Base-by-base conservation (phyloP, 2,113 vertebrate genomes). In the Phylloscopus trochiloides region DNA sequence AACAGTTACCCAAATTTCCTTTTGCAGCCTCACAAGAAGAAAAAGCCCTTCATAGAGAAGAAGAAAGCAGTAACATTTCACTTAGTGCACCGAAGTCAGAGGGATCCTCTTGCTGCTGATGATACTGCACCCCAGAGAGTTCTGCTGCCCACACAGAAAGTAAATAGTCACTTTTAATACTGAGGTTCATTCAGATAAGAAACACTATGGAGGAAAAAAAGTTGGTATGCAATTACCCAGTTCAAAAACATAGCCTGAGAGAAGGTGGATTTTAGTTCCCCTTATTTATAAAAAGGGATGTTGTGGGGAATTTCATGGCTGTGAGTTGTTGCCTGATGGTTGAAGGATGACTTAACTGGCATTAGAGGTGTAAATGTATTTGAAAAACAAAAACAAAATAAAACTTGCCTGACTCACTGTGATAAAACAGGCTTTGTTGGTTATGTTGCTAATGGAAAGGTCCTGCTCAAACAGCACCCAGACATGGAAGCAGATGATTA, bases 21-120 rank as follows among this genome's bases (percentile, higher is more conserved):
- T 90, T 94, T 97, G 9, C 97, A 99, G 99, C 99, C 99, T 95
- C 99, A 99, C 97, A 99, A 98, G 86, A 99, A 99, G 96, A 99
- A 99, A 97, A 99, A 99, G 40, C 98, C 99, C 2, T 99, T 99
- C 93, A 99, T 99, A 91, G 98, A 99, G 24, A 99, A 99, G 98
- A 99, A 99, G 97, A 99, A 98, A 71, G 98, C 99, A 0, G 99
- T 99, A 55, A 99, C 99, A 18, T 99, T 99, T 94, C 99, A 99
- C 86, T 98, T 99, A 24, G 99, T 99, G 67, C 99, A 99, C 97
- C 98, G 99, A 91, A 99, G 99, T 97, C 99, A 99, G 96, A 98
- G 98, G 76, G 99, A 99, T 86, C 99, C 99, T 0, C 97, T 99
- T 86, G 98, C 98, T 16, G 99, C 99, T 11, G 99, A 99, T 77